Conservation (phyloP, 37 sponge, comb jelly and placozoan genomes). For the Bolinopsis microptera region DNA sequence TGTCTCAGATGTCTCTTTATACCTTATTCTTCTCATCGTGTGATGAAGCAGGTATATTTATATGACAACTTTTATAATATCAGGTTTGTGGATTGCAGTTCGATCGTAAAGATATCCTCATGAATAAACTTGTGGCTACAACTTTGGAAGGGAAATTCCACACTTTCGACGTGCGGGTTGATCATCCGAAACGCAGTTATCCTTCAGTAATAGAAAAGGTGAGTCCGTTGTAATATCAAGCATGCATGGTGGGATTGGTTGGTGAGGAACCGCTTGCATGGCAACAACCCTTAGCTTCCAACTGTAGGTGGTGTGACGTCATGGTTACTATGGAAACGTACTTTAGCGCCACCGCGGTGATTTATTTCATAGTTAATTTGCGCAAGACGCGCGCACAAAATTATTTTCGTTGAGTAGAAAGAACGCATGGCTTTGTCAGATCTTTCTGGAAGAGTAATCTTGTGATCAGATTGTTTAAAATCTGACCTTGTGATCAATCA, state of each 20-base stretch:
- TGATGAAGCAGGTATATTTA: no score
- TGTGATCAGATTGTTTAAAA: no score
- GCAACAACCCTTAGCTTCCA: background rate
- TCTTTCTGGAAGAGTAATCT: background rate
- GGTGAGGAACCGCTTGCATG: background rate
- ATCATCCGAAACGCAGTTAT: constrained; percentile 89
- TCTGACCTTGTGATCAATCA: no score
- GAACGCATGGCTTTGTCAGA: background rate
- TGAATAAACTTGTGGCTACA: constrained; percentile 96
- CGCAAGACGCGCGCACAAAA: no score
- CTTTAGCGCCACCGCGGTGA: background rate
- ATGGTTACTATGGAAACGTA: constrained; percentile 18
- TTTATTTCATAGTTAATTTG: background rate
- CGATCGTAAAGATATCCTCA: constrained; percentile 92
- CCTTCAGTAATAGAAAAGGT: constrained; percentile 91
- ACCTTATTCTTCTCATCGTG: background rate
- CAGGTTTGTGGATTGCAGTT: constrained; percentile 94
- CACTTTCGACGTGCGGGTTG: constrained; percentile 85
- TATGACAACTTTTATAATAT: no score
- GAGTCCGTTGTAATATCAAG: background rate
- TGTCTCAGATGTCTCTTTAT: background rate
- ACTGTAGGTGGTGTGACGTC: background rate
- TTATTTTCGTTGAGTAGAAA: background rate
- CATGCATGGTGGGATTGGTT: background rate
- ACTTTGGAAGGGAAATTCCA: constrained; percentile 85